A percentile compares a stretch with the other conserved stretches of the same genome.
phyloP scores from a whole-genome alignment of 2,113 vertebrate species.

The Mustelus asterias region DNA sequence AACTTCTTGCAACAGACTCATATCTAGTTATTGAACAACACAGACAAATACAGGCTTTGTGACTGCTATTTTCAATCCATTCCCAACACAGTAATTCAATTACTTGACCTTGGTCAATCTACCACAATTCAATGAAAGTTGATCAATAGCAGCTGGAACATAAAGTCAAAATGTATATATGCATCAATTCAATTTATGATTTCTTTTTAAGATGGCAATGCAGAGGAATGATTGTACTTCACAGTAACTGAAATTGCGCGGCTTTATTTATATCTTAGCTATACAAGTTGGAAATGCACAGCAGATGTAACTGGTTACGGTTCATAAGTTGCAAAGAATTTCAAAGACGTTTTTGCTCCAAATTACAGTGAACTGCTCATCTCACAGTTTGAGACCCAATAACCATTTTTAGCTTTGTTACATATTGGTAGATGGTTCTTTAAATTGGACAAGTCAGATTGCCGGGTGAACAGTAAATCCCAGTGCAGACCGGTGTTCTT shows the following conservation, averaged over 20 bases:
- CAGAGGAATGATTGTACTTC: not conserved
- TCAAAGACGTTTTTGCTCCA: not conserved
- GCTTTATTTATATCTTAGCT: not conserved
- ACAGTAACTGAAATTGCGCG: not conserved
- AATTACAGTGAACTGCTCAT: not conserved
- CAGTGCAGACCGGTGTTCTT: not conserved
- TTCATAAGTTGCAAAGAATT: not conserved
- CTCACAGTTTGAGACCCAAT: not conserved
- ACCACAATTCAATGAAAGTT: conserved; percentile 1
- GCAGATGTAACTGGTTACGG: not conserved
- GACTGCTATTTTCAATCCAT: not conserved
- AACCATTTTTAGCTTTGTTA: not conserved
- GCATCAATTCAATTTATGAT: not conserved
- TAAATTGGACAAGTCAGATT: not conserved
- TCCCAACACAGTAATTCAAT: conserved; percentile 8
- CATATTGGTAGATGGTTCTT: not conserved
- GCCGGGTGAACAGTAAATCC: not conserved
- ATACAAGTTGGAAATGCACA: not conserved
- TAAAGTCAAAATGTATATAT: conserved; percentile 34
- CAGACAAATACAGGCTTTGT: not conserved
- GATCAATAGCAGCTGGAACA: not conserved
- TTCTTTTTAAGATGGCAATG: not conserved
- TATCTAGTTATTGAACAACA: not conserved
- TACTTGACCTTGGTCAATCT: not conserved
- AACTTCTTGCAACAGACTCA: not conserved